Conservation (phyloP, 1,140 invertebrate species). For the Phenacoccus solenopsis region DNA sequence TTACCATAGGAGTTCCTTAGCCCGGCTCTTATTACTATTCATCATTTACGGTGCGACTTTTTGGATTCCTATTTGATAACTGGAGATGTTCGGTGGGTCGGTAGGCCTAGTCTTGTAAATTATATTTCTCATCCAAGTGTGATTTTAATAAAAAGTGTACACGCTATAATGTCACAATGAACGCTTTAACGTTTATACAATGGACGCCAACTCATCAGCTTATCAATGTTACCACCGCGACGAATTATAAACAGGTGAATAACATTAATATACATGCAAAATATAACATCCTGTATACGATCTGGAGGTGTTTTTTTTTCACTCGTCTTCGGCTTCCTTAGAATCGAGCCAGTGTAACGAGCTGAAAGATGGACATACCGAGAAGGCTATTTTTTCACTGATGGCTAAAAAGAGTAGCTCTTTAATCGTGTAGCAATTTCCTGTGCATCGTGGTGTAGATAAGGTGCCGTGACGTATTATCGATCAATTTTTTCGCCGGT, state of each 20-base stretch:
- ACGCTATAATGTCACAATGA: slow-evolving; percentile 12
- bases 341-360: no score
- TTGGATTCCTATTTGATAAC: no score
- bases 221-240: slow-evolving; percentile 11
- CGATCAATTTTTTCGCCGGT: not conserved
- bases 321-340: not conserved
- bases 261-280: slow-evolving; percentile 11
- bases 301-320: not conserved
- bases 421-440: not conserved
- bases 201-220: slow-evolving; percentile 9
- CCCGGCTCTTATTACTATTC: no score
- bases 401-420: not conserved
- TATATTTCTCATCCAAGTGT: slow-evolving; percentile 13
- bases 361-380: no score
- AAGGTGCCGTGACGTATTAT: not conserved
- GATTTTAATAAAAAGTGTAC: slow-evolving; percentile 17
- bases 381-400: not conserved
- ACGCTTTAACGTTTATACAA: slow-evolving; percentile 11
- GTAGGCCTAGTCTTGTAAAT: not conserved
- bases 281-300: slow-evolving; percentile 8
- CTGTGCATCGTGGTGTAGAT: no score
- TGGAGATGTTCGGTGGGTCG: no score
- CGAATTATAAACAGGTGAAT: slow-evolving; percentile 13
- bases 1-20: no score
- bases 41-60: no score